Evolutionary conservation across 2,113 vertebrate genomes (phyloP).

Genomic region (Ceyx melanurus): DNA sequence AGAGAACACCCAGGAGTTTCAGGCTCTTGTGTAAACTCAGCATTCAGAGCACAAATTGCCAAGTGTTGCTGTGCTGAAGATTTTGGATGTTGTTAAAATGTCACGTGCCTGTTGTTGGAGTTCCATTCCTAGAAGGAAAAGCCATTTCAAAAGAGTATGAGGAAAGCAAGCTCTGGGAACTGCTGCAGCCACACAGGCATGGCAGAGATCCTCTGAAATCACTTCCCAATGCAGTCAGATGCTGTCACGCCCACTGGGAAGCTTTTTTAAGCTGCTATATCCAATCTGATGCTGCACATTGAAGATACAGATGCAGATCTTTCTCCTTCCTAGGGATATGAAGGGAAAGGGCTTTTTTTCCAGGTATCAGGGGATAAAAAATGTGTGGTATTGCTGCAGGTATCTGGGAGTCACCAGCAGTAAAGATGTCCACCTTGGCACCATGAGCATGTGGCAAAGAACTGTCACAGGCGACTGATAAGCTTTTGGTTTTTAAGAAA

Average conservation of each 20-base stretch:
- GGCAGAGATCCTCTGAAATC: neutral
- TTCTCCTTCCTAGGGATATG: neutral
- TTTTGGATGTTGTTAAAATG: slow-evolving; percentile 19
- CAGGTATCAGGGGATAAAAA: neutral
- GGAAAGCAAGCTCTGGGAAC: neutral
- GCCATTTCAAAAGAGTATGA: neutral
- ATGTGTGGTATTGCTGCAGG: neutral
- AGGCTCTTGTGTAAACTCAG: slow-evolving; percentile 49
- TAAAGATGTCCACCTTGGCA: rapidly evolving
- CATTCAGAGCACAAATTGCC: slow-evolving; percentile 29
- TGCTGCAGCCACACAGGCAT: neutral
- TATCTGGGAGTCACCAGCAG: neutral
- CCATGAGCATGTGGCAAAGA: neutral
- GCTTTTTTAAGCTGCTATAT: neutral
- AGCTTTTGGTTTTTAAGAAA: neutral
- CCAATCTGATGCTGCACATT: neutral
- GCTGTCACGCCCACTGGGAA: neutral
- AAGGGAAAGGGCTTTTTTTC: neutral
- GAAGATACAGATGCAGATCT: neutral
- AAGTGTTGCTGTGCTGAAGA: slow-evolving; percentile 23
- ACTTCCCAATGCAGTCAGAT: neutral
- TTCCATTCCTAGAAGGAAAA: slow-evolving; percentile 55
- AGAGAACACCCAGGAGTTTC: slow-evolving; percentile 62
- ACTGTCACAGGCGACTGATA: neutral
- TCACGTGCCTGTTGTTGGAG: slow-evolving; percentile 12